Evolutionary conservation across 2,797 vertebrate genomes (phyloP), one percentile per base, ranked within the genome.

Genomic region (Phoxinus dragarum): DNA sequence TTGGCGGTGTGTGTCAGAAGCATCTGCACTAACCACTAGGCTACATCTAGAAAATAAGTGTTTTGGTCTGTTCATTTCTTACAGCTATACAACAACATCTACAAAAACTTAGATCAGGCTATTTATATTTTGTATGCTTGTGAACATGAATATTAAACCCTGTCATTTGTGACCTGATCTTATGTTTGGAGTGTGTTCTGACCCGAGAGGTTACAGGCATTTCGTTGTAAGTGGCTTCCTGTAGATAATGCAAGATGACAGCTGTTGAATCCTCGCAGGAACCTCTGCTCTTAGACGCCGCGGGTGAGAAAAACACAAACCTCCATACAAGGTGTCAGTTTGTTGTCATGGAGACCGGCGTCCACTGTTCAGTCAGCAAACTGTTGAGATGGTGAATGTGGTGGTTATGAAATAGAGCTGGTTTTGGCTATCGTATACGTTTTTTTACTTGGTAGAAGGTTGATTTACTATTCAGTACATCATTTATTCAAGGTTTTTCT

Each of bases 341-440:
- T 44, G 86, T 89, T 87, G 84, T 73, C 86, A 86, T 86, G 81
- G 88, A 82, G 66, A 87, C 88, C n/a, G 14, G 44, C 54, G 17
- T 84, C 79, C 67, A 61, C 23, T 14, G 52, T 42, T 77, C 72
- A 52, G 19, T 66, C 47, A 6, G 49, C 31, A 66, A 77, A 82
- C 49, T 31, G 34, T 40, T 36, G 19, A 66, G 71, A 42, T 80
- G 36, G 31, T 76, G 40, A 54, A 49, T 44, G 54, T 66, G 79
- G 36, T 44, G 38, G 2, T 86, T 68, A 38, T 82, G 67, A 72
- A 77, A 82, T 23, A 42, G n/a, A 52, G 75, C 21, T 86, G 59
- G 12, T 34, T 88, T 80, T 27, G 59, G 10, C 31, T 21, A 8
- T 38, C 11, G 17, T 47, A 56, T 47, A 72, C 4, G 0, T 47